These are phyloP conservation scores for Drosophila sulfurigaster DNA, from an alignment of 1,140 invertebrate species.

Conservation along the genomic window DNA sequence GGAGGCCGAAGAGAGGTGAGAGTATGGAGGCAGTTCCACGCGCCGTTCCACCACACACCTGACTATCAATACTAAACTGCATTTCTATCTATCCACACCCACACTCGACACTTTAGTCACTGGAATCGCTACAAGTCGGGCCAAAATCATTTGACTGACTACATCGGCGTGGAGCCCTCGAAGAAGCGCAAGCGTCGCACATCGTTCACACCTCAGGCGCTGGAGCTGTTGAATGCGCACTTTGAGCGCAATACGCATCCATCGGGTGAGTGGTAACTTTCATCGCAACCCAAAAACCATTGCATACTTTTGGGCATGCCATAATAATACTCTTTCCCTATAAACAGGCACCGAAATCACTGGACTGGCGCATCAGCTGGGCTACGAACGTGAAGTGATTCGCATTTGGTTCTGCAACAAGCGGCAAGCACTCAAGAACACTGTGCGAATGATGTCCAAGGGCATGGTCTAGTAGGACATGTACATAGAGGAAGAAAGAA, in stretches of 20 bases:
- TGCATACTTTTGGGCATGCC: neutral
- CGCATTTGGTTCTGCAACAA: slow-evolving; percentile 99
- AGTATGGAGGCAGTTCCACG: slow-evolving; percentile 85
- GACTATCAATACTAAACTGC: slow-evolving; percentile 41
- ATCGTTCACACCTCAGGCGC: slow-evolving; percentile 97
- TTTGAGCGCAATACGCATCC: slow-evolving; percentile 99
- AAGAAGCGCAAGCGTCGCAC: slow-evolving; percentile 98
- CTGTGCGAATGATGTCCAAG: slow-evolving; percentile 95
- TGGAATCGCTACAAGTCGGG: slow-evolving; percentile 94
- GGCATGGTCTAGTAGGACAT: slow-evolving; percentile 86
- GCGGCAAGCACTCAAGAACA: slow-evolving; percentile 98
- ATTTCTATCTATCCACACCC: slow-evolving; percentile 6
- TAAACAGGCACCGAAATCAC: slow-evolving; percentile 96
- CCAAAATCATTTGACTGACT: slow-evolving; percentile 96
- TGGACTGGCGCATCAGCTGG: slow-evolving; percentile 96
- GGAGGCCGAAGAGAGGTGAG: slow-evolving; percentile 98
- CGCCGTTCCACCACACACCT: slow-evolving; percentile 37
- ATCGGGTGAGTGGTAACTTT: slow-evolving; percentile 90
- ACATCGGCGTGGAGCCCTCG: slow-evolving; percentile 97
- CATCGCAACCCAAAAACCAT: slow-evolving; percentile 31
- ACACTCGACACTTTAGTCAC: slow-evolving; percentile 58
- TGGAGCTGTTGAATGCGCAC: slow-evolving; percentile 97
- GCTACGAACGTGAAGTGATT: slow-evolving; percentile 98
- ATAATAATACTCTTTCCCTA: slow-evolving; percentile 20
- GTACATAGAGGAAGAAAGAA: slow-evolving; percentile 9